Base-by-base conservation (phyloP, 2,888 invertebrate species). In the Xestia rhomboidea region DNA sequence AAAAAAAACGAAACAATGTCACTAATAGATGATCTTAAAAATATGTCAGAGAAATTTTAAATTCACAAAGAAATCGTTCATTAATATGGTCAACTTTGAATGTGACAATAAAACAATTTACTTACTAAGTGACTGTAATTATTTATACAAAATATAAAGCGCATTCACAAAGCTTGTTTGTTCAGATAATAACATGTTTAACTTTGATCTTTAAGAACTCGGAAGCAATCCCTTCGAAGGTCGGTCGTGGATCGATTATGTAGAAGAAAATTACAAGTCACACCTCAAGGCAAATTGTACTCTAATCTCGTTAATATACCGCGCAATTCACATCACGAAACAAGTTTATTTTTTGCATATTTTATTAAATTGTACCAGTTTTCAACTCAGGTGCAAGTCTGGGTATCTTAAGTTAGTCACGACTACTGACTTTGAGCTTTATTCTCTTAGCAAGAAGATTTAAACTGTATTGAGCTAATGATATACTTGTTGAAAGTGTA, bases 191-290 rank as follows among this genome's bases (percentile, higher is more conserved):
- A 88, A 86, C 67, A 80, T 69, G 85, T 87, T 83, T 83, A 89
- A 83, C 84, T 91, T 87, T 88, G 89, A 88, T 88, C 83, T 88
- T 89, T 86, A 89, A 90, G 79, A 89, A 92, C 93, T 94, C 93
- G 93, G 93, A 94, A 94, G 91, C 88, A 89, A 88, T 89, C 90
- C 90, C 87, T 91, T 75, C 64, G 93, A 94, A 94, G 94, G 94
- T 85, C 91, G 81, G 51, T 83, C 77, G 84, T 85, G 70, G 46
- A 71, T 62, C 70, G 62, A 78, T 82, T 69, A 77, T 80, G 69
- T 84, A 75, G 67, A 83, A 83, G 83, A 90, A 89, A 87, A 88
- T 77, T 71, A 77, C 71, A 44, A 71, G 38, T 60, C 49, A 60
- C 44, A 75, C 60, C 60, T 30, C 81, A 84, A 67, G 34, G 64